Conservation (phyloP, 2,797 vertebrate species). For the Lutjanus campechanus region DNA sequence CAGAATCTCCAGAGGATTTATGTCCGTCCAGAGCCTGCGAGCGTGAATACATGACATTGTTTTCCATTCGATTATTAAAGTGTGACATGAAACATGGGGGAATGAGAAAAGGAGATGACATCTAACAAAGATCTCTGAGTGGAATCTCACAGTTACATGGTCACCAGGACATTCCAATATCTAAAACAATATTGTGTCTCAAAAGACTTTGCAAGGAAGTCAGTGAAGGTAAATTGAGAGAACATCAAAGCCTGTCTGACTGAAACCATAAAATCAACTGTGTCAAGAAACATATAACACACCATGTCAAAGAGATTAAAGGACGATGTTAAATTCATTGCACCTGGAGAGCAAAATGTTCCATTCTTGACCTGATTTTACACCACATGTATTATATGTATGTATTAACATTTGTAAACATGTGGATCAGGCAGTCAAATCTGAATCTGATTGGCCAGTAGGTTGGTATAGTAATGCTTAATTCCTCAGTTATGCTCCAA, state of each 20-base stretch:
- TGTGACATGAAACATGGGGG: conserved; percentile 3
- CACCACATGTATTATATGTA: not conserved
- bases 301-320: not conserved
- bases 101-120: conserved; percentile 10
- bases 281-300: conserved; percentile 5
- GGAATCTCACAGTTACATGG: not conserved
- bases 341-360: not conserved
- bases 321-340: not conserved
- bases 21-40: conserved; percentile 88
- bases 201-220: conserved; percentile 9
- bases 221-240: not conserved
- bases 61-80: conserved; percentile 3
- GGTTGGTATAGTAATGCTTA: not conserved
- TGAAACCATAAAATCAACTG: not conserved
- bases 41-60: conserved; percentile 19
- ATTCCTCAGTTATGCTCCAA: not conserved
- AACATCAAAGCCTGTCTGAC: not conserved
- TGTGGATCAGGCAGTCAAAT: not conserved
- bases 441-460: not conserved
- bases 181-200: conserved; percentile 1
- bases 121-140: conserved; percentile 3
- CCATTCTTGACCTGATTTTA: not conserved
- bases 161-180: not conserved
- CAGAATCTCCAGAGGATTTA: conserved; percentile 93
- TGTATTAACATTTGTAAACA: conserved; percentile 1